A percentile compares a stretch with the other conserved stretches of the same genome.
Conservation (phyloP, 2,113 vertebrate genomes). For the Sturnus vulgaris region DNA sequence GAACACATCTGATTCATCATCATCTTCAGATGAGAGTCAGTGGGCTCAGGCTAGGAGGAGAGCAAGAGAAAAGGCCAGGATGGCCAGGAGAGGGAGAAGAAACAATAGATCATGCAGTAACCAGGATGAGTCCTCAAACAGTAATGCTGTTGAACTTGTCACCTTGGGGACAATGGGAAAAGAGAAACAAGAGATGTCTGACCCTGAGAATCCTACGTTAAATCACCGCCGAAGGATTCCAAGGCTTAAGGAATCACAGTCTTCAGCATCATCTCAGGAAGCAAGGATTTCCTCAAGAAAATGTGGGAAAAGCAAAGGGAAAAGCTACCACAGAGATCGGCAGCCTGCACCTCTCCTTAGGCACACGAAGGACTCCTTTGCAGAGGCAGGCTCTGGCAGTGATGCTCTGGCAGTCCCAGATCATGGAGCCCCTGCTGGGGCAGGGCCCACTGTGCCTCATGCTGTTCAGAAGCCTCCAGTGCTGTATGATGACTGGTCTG, state of each 20-base stretch:
- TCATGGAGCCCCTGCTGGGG: not conserved
- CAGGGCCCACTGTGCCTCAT: not conserved
- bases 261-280: slow-evolving; percentile 55
- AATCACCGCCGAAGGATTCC: slow-evolving; percentile 41
- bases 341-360: slow-evolving; percentile 53
- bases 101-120: slow-evolving; percentile 62
- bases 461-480: slow-evolving; percentile 49
- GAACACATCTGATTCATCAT: slow-evolving; percentile 77
- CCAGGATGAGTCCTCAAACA: slow-evolving; percentile 11
- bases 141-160: slow-evolving; percentile 71
- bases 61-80: slow-evolving; percentile 79
- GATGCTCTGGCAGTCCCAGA: slow-evolving; percentile 63
- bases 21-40: slow-evolving; percentile 78
- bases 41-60: slow-evolving; percentile 81
- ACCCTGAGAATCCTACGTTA: slow-evolving; percentile 40
- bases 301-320: slow-evolving; percentile 35
- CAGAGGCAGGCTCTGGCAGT: slow-evolving; percentile 70
- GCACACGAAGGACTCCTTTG: slow-evolving; percentile 64
- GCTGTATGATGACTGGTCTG: slow-evolving; percentile 73
- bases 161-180: slow-evolving; percentile 63
- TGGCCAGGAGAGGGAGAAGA: slow-evolving; percentile 70
- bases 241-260: slow-evolving; percentile 45
- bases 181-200: slow-evolving; percentile 43
- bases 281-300: slow-evolving; percentile 36
- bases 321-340: not conserved